Conservation (phyloP, 2,113 vertebrate genomes). For the Stegostoma tigrinum region DNA sequence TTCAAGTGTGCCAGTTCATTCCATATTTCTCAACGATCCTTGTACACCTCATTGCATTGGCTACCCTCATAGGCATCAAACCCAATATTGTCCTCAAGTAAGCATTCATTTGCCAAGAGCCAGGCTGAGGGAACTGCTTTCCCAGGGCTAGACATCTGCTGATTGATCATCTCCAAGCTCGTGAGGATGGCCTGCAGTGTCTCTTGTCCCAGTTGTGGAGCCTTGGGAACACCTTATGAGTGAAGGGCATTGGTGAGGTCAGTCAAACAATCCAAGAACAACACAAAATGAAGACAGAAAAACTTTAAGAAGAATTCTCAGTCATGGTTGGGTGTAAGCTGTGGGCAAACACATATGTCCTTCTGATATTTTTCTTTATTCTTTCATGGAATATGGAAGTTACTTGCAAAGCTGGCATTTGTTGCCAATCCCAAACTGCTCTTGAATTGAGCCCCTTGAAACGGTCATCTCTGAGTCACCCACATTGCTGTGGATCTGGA, state of each 20-base stretch:
- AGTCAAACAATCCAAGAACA: not conserved
- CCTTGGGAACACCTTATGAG: not conserved
- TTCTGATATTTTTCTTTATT: no score
- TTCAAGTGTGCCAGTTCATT: not conserved
- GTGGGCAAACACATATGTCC: no score
- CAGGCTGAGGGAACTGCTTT: not conserved
- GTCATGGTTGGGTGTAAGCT: no score
- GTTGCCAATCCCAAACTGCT: no score
- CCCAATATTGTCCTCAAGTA: not conserved
- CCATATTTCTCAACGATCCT: not conserved
- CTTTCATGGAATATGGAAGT: no score
- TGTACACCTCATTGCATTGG: not conserved
- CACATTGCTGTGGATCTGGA: no score
- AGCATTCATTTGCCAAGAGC: not conserved
- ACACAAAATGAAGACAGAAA: not conserved
- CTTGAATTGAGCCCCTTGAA: no score
- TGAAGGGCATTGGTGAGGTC: not conserved
- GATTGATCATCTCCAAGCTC: not conserved
- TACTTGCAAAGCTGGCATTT: no score
- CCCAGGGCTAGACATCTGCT: not conserved
- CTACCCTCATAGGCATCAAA: not conserved
- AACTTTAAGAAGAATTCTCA: not conserved
- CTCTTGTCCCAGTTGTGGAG: not conserved
- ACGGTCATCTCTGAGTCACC: no score
- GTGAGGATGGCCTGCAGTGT: not conserved